phyloP scores from a whole-genome alignment of 2,113 vertebrate genomes.

The Myrmophylax atrothorax region DNA sequence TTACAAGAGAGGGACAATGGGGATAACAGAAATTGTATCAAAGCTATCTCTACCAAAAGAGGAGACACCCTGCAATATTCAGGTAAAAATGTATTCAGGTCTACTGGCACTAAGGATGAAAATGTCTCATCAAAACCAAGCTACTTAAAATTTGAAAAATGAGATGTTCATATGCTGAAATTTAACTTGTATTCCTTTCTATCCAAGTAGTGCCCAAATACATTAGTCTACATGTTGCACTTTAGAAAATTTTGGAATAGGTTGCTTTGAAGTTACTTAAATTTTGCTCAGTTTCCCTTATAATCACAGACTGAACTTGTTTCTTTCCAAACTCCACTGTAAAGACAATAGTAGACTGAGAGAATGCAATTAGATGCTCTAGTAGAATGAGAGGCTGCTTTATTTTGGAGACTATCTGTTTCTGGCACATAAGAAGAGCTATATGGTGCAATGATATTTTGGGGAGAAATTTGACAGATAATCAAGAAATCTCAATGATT shows the following conservation, averaged over 20 bases:
- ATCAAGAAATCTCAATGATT: not conserved
- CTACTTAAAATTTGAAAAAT: not conserved
- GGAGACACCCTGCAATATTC: not conserved
- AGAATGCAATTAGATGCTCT: not conserved
- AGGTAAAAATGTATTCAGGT: not conserved
- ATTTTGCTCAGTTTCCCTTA: not conserved
- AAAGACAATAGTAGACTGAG: not conserved
- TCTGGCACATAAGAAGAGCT: not conserved
- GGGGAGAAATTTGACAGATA: not conserved
- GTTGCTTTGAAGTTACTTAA: not conserved
- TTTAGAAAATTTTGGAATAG: not conserved
- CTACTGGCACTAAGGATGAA: not conserved
- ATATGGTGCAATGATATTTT: not conserved
- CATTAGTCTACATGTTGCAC: rapidly evolving
- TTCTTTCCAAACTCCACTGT: not conserved
- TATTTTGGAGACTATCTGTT: not conserved
- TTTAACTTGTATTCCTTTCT: not conserved
- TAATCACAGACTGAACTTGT: not conserved
- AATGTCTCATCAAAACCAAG: not conserved
- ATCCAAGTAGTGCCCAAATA: not conserved
- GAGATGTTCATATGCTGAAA: not conserved
- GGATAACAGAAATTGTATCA: not conserved
- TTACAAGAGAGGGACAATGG: not conserved
- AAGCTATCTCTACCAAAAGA: not conserved
- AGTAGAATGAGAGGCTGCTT: not conserved